Base-by-base conservation (phyloP, 2,888 invertebrate species). In the Parnassius apollo region DNA sequence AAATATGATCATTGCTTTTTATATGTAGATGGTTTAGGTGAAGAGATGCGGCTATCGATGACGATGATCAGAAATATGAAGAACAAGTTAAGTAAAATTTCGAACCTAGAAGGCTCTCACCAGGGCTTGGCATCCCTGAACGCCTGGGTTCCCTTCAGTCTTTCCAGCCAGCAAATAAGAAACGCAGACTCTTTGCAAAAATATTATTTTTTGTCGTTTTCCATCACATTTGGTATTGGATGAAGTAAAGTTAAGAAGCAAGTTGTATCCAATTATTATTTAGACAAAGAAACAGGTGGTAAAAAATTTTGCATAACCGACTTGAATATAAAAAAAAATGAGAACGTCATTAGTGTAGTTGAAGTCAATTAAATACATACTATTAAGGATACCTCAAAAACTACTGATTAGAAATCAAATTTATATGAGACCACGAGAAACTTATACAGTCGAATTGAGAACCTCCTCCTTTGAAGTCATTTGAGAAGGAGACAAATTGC, bases 81-180 rank as follows among this genome's bases (percentile, higher is more conserved):
- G 75, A 75, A 81, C 72, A 72, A 69, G 72, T 82, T 80, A 87
- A 91, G 89, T 86, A 87, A 89, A 88, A 89, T 75, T 88, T 81
- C 91, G 90, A 91, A 91, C 91, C 91, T 91, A 91, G 83, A 84
- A 84, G 88, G 91, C 87, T 91, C 92, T 92, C 92, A 92, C 92
- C 92, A 92, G 91, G 92, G 92, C 89, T 90, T 92, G 77, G 92
- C 86, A 89, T 92, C 92, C 91, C 91, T 91, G 88, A 86, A 88
- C 85, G 90, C 92, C 85, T 88, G 89, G 77, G 91, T 91, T 85
- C 91, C 88, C 83, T 88, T 92, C 89, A 91, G 90, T 86, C 92
- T 92, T 82, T 82, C 83, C 86, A 89, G 91, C 86, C 88, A 88
- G 91, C 91, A 91, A 90, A 88, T 91, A 89, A 91, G 89, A 91